A percentile compares a stretch with the other conserved stretches of the same genome.
These are phyloP conservation scores for Diachrysia chrysitis DNA, from an alignment of 2,888 invertebrate genomes.

Conservation along the genomic window DNA sequence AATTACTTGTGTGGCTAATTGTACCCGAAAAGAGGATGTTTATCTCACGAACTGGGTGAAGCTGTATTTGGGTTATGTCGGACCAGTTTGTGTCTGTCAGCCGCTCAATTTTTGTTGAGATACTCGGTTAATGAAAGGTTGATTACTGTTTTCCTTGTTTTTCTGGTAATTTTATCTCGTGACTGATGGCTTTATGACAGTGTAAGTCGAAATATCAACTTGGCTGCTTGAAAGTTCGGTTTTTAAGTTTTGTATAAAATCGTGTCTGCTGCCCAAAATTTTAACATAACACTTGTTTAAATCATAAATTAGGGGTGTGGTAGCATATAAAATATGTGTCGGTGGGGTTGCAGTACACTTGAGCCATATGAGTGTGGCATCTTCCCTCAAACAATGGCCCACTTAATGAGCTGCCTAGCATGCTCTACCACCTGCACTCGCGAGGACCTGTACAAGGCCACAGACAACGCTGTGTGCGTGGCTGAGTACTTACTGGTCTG, in stretches of 20 bases:
- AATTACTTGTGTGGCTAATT: slow-evolving; percentile 1
- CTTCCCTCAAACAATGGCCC: too few relatives aligned
- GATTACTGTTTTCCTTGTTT: slow-evolving; percentile 19
- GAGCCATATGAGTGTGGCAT: too few relatives aligned
- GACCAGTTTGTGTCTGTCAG: slow-evolving; percentile 62
- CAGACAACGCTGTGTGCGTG: too few relatives aligned
- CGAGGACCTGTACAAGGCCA: too few relatives aligned
- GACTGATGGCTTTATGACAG: background rate
- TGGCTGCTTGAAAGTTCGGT: background rate
- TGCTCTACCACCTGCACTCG: too few relatives aligned
- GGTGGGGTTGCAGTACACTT: too few relatives aligned
- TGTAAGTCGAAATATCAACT: background rate
- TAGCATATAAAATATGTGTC: too few relatives aligned
- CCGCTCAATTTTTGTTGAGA: slow-evolving; percentile 50
- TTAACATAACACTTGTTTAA: too few relatives aligned
- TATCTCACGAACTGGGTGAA: slow-evolving; percentile 62
- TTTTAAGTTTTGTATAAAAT: background rate
- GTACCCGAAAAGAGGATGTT: slow-evolving; percentile 53
- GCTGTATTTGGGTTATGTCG: slow-evolving; percentile 60
- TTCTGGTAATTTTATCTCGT: slow-evolving; percentile 10
- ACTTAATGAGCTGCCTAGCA: too few relatives aligned
- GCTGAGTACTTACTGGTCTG: too few relatives aligned
- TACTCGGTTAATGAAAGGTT: slow-evolving; percentile 51
- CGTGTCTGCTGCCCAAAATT: too few relatives aligned
- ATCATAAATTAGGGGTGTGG: too few relatives aligned